Percentiles rank a stretch among this genome's conserved stretches.
Conservation (phyloP, 2,113 vertebrate genomes). For the Myocastor coypus region DNA sequence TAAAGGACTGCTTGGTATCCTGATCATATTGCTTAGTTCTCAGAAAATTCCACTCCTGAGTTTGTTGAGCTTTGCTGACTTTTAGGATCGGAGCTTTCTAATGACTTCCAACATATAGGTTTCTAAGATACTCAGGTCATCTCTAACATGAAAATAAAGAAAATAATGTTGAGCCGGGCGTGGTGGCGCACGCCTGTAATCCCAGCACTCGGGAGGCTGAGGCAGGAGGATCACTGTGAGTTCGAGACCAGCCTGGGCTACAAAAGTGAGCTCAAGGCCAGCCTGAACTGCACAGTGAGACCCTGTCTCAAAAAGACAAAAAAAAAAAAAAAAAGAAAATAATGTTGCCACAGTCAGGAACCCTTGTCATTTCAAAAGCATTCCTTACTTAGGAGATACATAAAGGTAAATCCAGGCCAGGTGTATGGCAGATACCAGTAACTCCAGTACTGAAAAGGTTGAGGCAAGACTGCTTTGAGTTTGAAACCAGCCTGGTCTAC, state of each 20-base stretch:
- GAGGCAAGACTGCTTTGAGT: neutral
- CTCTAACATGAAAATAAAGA: constrained; percentile 33
- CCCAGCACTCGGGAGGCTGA: no score
- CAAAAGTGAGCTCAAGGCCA: no score
- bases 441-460: neutral
- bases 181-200: no score
- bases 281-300: no score
- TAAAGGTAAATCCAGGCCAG: constrained; percentile 33
- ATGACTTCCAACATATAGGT: constrained; percentile 26
- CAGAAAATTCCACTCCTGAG: constrained; percentile 5
- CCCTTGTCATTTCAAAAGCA: constrained; percentile 14
- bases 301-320: no score
- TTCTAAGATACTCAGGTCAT: neutral
- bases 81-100: constrained; percentile 33
- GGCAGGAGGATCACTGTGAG: no score
- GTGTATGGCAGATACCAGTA: neutral
- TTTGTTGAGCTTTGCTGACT: constrained; percentile 29
- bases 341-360: neutral
- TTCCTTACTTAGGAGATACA: constrained; percentile 49
- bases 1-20: constrained; percentile 41
- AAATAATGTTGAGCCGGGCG: neutral
- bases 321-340: constrained; percentile 27
- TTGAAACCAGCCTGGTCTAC: neutral
- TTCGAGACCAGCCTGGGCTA: no score
- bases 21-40: neutral